Conservation (phyloP, 2,113 vertebrate species). For the Nanger granti region DNA sequence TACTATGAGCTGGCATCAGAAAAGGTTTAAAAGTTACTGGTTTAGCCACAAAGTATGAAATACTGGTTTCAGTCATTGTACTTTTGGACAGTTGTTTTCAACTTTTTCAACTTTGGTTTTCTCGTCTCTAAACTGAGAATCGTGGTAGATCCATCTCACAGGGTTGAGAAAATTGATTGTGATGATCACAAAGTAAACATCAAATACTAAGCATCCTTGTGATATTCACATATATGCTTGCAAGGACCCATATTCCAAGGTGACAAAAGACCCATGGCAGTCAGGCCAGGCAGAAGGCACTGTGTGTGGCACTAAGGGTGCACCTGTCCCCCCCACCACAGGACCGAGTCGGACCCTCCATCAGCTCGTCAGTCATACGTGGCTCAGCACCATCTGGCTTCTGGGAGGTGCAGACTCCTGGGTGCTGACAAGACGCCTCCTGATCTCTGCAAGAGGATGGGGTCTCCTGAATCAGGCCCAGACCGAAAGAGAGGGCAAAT, state of each 20-base stretch:
- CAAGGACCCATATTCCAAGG: neutral
- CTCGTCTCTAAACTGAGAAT: neutral
- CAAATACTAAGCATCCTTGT: neutral
- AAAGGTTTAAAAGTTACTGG: neutral
- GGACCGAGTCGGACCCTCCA: accelerated
- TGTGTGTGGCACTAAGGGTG: neutral
- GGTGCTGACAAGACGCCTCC: neutral
- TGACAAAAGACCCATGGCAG: too few relatives aligned
- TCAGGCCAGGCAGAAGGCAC: neutral
- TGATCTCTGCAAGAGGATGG: neutral
- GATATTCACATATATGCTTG: neutral
- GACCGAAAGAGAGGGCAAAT: too few relatives aligned
- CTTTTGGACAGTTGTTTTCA: neutral
- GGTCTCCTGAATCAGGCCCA: neutral
- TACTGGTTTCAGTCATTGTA: neutral
- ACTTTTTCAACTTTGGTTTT: neutral
- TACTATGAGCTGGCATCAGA: neutral
- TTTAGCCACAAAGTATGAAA: neutral
- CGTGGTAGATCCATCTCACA: neutral
- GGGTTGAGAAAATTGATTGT: neutral
- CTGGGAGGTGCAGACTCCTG: neutral
- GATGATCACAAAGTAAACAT: neutral
- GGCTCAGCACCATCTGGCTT: accelerated
- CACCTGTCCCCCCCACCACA: accelerated
- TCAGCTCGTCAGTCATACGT: accelerated